Evolutionary conservation across 1,140 invertebrate species (phyloP).

Genomic region (Scylla paramamosain): DNA sequence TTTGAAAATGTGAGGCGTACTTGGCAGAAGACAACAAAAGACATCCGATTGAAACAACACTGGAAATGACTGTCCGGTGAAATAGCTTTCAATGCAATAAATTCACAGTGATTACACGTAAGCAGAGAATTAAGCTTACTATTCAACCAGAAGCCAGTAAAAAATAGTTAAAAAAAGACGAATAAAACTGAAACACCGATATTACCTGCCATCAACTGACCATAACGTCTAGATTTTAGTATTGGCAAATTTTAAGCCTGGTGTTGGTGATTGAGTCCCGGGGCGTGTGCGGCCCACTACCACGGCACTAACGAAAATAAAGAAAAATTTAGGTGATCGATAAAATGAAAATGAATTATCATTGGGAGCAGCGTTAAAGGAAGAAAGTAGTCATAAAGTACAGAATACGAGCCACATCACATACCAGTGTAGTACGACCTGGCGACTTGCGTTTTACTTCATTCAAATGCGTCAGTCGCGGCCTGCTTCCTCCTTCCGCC

Average conservation of each 20-base stretch:
- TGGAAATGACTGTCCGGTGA: not conserved
- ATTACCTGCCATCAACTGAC: conserved; percentile 27
- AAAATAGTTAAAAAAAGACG: not conserved
- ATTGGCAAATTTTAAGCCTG: conserved; percentile 42
- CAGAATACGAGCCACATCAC: too few relatives aligned
- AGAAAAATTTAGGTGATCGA: not conserved
- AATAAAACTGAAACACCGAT: not conserved
- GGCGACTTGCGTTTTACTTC: too few relatives aligned
- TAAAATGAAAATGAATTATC: not conserved
- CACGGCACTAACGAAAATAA: not conserved
- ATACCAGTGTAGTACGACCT: too few relatives aligned
- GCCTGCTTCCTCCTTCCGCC: too few relatives aligned
- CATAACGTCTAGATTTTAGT: conserved; percentile 38
- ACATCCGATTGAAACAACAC: not conserved
- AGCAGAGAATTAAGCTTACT: not conserved
- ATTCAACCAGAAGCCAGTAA: not conserved
- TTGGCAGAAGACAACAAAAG: not conserved
- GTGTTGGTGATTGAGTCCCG: conserved; percentile 25
- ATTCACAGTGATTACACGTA: not conserved
- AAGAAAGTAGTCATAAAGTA: too few relatives aligned
- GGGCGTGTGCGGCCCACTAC: not conserved
- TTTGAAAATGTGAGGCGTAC: not conserved
- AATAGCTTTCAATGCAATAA: not conserved
- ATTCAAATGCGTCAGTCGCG: too few relatives aligned
- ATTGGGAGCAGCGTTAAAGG: too few relatives aligned